phyloP scores from a whole-genome alignment of 2,888 invertebrate species.

The Cetonia aurata region DNA sequence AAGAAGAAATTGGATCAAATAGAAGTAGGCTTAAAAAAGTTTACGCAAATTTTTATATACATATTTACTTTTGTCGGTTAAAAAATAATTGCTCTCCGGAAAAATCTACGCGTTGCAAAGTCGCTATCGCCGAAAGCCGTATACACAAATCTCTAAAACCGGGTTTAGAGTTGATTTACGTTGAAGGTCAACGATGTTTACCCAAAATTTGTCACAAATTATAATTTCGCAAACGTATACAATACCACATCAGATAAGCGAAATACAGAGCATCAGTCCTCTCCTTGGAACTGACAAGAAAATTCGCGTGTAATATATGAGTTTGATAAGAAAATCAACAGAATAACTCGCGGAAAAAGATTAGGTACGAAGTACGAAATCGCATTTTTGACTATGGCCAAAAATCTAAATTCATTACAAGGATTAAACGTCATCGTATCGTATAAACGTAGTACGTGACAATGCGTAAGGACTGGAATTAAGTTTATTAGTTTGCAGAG shows the following conservation, averaged over 20 bases:
- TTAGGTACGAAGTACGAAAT: not conserved
- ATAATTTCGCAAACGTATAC: conserved; percentile 8
- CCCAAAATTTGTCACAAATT: conserved; percentile 23
- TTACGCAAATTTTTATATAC: too few species aligned
- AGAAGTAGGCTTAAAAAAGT: too few species aligned
- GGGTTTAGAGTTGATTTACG: conserved; percentile 2
- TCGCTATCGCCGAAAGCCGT: not conserved
- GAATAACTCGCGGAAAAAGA: not conserved
- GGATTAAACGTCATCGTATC: too few species aligned
- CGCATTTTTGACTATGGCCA: not conserved
- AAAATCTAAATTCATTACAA: not conserved
- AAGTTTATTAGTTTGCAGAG: too few species aligned
- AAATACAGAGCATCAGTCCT: not conserved
- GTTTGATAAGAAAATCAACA: conserved; percentile 5
- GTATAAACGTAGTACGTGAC: too few species aligned
- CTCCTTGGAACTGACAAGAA: conserved; percentile 15
- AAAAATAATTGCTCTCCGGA: not conserved
- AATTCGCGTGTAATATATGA: not conserved
- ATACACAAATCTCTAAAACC: not conserved
- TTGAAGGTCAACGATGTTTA: conserved; percentile 17
- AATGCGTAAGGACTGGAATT: too few species aligned
- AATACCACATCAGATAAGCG: not conserved
- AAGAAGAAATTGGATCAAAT: too few species aligned
- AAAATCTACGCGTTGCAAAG: not conserved
- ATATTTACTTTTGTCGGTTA: not conserved